Percentiles rank a stretch among this genome's conserved stretches.
These are phyloP conservation scores for Pseudonaja textilis DNA, from an alignment of 2,113 vertebrate genomes.

Conservation along the genomic window DNA sequence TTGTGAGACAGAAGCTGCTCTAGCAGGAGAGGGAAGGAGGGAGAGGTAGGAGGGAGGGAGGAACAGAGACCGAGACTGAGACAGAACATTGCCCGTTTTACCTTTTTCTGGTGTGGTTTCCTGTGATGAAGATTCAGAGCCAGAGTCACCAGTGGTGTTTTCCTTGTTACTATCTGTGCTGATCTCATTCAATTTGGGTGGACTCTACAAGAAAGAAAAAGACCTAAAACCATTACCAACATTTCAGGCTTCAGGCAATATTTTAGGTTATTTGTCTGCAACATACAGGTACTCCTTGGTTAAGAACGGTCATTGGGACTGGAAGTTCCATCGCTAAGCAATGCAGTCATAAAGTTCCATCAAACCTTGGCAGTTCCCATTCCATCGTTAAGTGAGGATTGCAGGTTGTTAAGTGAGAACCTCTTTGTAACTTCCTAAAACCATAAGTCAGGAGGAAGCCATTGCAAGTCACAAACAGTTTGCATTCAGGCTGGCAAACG, in stretches of 20 bases:
- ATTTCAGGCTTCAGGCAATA: too few species aligned
- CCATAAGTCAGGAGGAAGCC: neutral
- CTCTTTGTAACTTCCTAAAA: neutral
- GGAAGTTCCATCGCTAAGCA: neutral
- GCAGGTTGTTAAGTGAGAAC: neutral
- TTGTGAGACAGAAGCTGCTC: neutral
- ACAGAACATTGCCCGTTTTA: conserved; percentile 47
- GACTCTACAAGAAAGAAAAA: conserved; percentile 76
- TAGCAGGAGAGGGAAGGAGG: neutral
- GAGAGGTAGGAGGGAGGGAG: too few species aligned
- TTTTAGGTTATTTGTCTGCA: neutral
- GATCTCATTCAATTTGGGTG: conserved; percentile 82
- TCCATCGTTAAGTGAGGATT: neutral
- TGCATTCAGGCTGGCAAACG: neutral
- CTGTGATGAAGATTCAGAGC: conserved; percentile 85
- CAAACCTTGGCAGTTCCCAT: neutral
- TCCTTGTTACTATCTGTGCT: conserved; percentile 83
- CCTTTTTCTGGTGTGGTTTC: conserved; percentile 92
- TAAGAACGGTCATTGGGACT: neutral
- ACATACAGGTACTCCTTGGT: neutral
- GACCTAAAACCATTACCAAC: neutral
- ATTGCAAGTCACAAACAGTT: neutral
- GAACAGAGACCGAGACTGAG: rapidly evolving
- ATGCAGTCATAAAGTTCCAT: neutral
- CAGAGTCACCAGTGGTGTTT: conserved; percentile 68